phyloP scores from a whole-genome alignment of 2,888 invertebrate genomes.

The Sesamia inferens region DNA sequence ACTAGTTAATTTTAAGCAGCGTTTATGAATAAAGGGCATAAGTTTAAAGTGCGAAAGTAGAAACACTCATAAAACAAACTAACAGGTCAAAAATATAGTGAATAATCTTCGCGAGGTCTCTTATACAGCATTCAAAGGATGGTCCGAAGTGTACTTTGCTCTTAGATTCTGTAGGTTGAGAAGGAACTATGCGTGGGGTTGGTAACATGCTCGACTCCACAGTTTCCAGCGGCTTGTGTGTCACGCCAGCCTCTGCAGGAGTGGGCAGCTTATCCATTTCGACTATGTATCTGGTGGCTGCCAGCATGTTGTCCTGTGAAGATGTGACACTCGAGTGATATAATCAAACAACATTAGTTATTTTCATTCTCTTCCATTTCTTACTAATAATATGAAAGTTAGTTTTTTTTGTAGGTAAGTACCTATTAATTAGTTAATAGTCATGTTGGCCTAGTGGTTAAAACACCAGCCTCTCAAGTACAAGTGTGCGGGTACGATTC shows the following conservation, averaged over 20 bases:
- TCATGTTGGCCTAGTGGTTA: too few relatives aligned
- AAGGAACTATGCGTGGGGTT: not conserved
- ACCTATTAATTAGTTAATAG: too few relatives aligned
- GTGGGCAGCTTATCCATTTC: constrained; percentile 71
- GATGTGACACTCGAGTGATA: too few relatives aligned
- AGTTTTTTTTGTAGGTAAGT: too few relatives aligned
- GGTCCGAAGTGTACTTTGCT: constrained; percentile 73
- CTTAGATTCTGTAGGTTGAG: constrained; percentile 28
- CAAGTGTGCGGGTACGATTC: too few relatives aligned
- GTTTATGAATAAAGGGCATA: too few relatives aligned
- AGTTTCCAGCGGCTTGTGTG: constrained; percentile 71
- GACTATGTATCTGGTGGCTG: constrained; percentile 76
- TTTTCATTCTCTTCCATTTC: too few relatives aligned
- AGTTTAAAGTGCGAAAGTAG: not conserved
- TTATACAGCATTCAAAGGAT: constrained; percentile 76
- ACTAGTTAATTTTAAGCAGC: too few relatives aligned
- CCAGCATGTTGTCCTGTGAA: constrained; percentile 83
- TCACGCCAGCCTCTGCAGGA: constrained; percentile 76
- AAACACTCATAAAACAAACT: constrained; percentile 16
- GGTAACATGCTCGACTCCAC: not conserved
- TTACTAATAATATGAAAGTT: too few relatives aligned
- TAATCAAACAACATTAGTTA: too few relatives aligned
- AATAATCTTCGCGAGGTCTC: constrained; percentile 80
- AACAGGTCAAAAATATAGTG: constrained; percentile 87
- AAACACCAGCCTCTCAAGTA: too few relatives aligned